Conservation (phyloP, 2,113 vertebrate genomes). For the Bettongia penicillata region DNA sequence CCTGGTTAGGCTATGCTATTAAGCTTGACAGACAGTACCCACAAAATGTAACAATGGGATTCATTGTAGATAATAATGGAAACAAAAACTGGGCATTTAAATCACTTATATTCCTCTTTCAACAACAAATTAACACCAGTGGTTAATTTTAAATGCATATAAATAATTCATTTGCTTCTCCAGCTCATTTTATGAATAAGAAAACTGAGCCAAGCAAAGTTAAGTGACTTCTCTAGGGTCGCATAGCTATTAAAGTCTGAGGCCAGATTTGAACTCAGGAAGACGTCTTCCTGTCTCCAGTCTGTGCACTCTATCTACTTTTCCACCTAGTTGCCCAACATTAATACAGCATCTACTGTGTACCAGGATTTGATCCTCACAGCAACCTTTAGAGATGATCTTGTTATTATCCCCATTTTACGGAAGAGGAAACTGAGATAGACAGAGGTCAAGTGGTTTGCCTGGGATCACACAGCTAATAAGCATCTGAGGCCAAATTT, state of each 20-base stretch:
- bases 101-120: not conserved
- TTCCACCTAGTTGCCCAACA: not conserved
- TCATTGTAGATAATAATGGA: not conserved
- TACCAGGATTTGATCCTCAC: not conserved
- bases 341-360: not conserved
- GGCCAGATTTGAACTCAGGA: not conserved
- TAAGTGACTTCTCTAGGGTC: not conserved
- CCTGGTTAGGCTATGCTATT: not conserved
- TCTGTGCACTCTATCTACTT: not conserved
- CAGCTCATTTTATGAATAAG: not conserved
- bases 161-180: not conserved
- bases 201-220: not conserved
- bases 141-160: too few relatives aligned
- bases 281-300: not conserved
- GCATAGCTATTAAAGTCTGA: not conserved
- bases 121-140: too few relatives aligned
- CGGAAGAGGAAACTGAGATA: too few relatives aligned
- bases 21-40: not conserved
- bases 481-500: not conserved
- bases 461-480: too few relatives aligned
- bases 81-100: not conserved
- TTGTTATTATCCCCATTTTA: not conserved
- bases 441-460: too few relatives aligned
- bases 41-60: not conserved
- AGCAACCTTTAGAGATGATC: not conserved